Percentiles rank a stretch among this genome's conserved stretches.
Conservation (phyloP, 2,888 invertebrate species). For the Platerodrilus igneus region DNA sequence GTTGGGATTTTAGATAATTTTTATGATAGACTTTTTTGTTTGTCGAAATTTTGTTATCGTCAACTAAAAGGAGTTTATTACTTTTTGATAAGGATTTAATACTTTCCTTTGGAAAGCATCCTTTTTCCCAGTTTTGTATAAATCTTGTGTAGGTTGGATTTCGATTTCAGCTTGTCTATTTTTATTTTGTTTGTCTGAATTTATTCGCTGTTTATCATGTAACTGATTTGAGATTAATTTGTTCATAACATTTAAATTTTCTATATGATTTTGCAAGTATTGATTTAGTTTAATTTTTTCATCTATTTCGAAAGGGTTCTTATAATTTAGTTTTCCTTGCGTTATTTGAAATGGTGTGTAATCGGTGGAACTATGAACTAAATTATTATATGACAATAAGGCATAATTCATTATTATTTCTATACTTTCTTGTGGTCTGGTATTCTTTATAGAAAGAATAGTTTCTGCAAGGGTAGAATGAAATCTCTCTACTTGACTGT, state of each 20-base stretch:
- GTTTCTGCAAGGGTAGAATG: constrained; percentile 25
- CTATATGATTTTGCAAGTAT: constrained; percentile 12
- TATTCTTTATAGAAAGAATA: constrained; percentile 8
- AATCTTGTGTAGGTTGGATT: not conserved
- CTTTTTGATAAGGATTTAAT: not conserved
- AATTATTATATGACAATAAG: constrained; percentile 9
- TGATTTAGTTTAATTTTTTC: constrained; percentile 5
- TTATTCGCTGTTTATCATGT: constrained; percentile 8
- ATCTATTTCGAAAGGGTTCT: constrained; percentile 14
- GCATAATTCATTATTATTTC: constrained; percentile 6
- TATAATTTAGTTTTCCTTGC: constrained; percentile 8
- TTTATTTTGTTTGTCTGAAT: constrained; percentile 8
- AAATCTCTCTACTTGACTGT: constrained; percentile 25
- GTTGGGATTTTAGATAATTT: constrained; percentile 10
- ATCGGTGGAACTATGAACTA: constrained; percentile 6
- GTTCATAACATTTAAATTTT: constrained; percentile 7
- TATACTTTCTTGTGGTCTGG: constrained; percentile 7
- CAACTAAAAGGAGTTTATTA: constrained; percentile 2
- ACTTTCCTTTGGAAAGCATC: constrained; percentile 1
- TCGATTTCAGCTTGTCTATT: constrained; percentile 1
- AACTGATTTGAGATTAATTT: constrained; percentile 4
- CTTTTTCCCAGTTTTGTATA: constrained; percentile 1
- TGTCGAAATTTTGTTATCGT: constrained; percentile 8
- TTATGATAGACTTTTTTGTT: constrained; percentile 4
- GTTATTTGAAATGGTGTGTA: constrained; percentile 10